Conservation (phyloP, 1,140 invertebrate species). For the Zaprionus taronus region DNA sequence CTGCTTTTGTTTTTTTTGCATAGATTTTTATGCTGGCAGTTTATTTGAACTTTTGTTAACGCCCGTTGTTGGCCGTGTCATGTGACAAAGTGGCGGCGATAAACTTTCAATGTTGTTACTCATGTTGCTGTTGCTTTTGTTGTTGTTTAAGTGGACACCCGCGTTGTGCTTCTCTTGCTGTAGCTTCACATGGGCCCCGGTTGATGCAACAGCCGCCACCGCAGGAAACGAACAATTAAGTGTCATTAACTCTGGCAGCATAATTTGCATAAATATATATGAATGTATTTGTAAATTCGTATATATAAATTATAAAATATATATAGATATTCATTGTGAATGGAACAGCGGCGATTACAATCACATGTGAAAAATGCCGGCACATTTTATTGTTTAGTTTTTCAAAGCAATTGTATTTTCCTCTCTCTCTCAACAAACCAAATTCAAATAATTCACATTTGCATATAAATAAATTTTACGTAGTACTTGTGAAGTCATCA, state of each 20-base stretch:
- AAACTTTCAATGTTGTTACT: conserved; percentile 46
- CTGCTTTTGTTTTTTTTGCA: conserved; percentile 11
- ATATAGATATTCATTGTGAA: conserved; percentile 25
- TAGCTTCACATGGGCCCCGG: conserved; percentile 9
- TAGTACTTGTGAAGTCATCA: conserved; percentile 49
- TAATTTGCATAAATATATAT: conserved; percentile 64
- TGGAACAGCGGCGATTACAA: conserved; percentile 49
- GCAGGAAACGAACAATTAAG: conserved; percentile 67
- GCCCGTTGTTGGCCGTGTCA: conserved; percentile 65
- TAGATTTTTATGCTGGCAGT: conserved; percentile 51
- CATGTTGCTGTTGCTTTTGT: conserved; percentile 10
- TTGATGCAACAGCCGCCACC: neutral
- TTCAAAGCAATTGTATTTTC: conserved; percentile 31
- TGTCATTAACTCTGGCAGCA: conserved; percentile 62
- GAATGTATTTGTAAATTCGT: conserved; percentile 40
- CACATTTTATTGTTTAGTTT: conserved; percentile 73
- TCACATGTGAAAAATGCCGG: conserved; percentile 69
- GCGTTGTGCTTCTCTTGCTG: conserved; percentile 6
- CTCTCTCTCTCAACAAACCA: conserved; percentile 11
- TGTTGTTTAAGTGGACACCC: conserved; percentile 26
- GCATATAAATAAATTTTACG: conserved; percentile 77
- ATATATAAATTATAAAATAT: conserved; percentile 47
- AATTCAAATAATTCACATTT: conserved; percentile 66
- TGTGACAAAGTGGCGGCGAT: conserved; percentile 76
- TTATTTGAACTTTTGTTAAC: conserved; percentile 60